These are phyloP conservation scores for Dermochelys coriacea DNA, from an alignment of 2,797 vertebrate species.

Conservation along the genomic window DNA sequence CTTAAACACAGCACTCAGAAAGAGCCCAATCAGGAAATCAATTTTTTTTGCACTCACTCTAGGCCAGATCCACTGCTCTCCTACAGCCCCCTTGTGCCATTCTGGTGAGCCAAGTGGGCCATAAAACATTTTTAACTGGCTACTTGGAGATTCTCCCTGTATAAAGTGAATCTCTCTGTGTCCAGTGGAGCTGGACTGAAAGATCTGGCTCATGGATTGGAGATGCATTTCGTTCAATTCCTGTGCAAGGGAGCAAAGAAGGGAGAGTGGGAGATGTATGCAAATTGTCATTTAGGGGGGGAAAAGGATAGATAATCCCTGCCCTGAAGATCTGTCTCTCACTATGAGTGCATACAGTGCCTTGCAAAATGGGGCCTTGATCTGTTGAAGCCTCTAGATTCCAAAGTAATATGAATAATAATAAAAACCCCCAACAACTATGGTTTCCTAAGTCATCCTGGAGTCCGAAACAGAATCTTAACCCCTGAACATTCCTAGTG, in stretches of 20 bases:
- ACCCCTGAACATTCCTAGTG: background rate
- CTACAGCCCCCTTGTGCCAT: background rate
- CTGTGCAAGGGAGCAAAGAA: background rate
- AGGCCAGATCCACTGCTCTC: background rate
- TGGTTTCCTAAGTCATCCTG: background rate
- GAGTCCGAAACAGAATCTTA: background rate
- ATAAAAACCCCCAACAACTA: background rate
- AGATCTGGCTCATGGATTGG: background rate
- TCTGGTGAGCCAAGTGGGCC: accelerated
- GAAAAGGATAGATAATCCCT: accelerated
- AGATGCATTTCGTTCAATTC: background rate
- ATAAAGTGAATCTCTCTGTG: background rate
- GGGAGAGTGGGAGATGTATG: background rate
- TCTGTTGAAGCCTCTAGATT: background rate
- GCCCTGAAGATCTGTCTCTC: too few species aligned
- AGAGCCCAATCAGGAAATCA: background rate
- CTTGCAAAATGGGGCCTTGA: background rate
- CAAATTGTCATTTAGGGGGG: background rate
- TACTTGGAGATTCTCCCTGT: accelerated
- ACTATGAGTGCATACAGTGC: background rate
- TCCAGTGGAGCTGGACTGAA: background rate
- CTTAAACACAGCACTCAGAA: background rate
- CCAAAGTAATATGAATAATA: background rate
- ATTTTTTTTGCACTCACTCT: background rate
- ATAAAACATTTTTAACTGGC: accelerated